Percentiles rank a stretch among this genome's conserved stretches.
These are phyloP conservation scores for Enteromius radiatus DNA, from an alignment of 2,797 vertebrate genomes.

Conservation along the genomic window DNA sequence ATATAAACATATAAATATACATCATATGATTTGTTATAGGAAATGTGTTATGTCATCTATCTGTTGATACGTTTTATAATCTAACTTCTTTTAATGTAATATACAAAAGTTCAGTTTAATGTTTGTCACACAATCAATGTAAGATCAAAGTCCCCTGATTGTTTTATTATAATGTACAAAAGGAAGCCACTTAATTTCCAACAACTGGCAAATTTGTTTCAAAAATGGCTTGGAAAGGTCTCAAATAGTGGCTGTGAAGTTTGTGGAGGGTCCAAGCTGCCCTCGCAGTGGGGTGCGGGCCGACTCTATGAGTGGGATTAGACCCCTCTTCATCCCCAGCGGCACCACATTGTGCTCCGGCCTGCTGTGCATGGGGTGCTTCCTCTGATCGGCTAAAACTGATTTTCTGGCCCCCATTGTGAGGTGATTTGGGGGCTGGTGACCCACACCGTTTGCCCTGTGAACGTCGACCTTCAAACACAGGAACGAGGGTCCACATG, in stretches of 20 bases:
- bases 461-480: constrained; percentile 31
- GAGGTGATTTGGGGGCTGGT: constrained; percentile 35
- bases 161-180: background rate
- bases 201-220: constrained; percentile 13
- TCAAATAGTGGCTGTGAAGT: constrained; percentile 24
- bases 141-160: background rate
- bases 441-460: constrained; percentile 31
- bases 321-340: constrained; percentile 42
- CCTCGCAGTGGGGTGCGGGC: constrained; percentile 33
- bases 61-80: too few relatives aligned
- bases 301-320: constrained; percentile 50
- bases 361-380: constrained; percentile 32
- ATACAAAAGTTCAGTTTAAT: background rate
- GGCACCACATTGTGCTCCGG: constrained; percentile 43
- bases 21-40: too few relatives aligned
- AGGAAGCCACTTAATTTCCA: constrained; percentile 14
- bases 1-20: too few relatives aligned
- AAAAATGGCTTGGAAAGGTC: constrained; percentile 19
- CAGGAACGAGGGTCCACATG: constrained; percentile 26
- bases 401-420: constrained; percentile 55
- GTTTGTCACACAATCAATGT: background rate
- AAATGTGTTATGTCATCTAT: too few relatives aligned
- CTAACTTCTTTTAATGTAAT: too few relatives aligned
- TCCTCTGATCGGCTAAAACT: constrained; percentile 54
- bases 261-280: constrained; percentile 42